Evolutionary conservation across 2,113 vertebrate species (phyloP).

Genomic region (Amblyopsis rosae): DNA sequence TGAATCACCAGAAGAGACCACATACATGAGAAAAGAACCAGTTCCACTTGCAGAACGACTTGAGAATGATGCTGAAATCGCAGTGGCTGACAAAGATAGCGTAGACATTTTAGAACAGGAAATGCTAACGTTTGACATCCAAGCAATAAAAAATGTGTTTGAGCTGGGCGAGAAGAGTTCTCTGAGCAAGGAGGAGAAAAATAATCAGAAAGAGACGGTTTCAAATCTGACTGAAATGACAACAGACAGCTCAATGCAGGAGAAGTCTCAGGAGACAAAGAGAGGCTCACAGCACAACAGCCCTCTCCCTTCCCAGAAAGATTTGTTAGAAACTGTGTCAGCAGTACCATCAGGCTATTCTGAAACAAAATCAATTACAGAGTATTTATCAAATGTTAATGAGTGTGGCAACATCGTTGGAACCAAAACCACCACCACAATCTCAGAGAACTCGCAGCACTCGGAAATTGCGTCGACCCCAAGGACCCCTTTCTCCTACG

Average conservation of each 20-base stretch:
- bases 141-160: slow-evolving; percentile 79
- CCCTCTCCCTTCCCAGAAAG: slow-evolving; percentile 56
- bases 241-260: slow-evolving; percentile 68
- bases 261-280: slow-evolving; percentile 58
- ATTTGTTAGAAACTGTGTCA: slow-evolving; percentile 48
- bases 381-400: slow-evolving; percentile 75
- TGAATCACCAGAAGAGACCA: slow-evolving; percentile 69
- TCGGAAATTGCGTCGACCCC: slow-evolving; percentile 68
- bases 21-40: slow-evolving; percentile 64
- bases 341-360: slow-evolving; percentile 61
- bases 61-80: slow-evolving; percentile 49
- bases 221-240: slow-evolving; percentile 65
- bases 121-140: slow-evolving; percentile 74
- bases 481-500: slow-evolving; percentile 82
- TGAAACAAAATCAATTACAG: slow-evolving; percentile 71
- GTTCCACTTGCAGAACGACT: slow-evolving; percentile 55
- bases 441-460: slow-evolving; percentile 69
- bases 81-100: slow-evolving; percentile 61
- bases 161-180: slow-evolving; percentile 75
- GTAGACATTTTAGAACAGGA: slow-evolving; percentile 68
- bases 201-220: slow-evolving; percentile 65
- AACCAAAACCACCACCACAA: slow-evolving; percentile 61
- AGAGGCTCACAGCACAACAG: slow-evolving; percentile 56
- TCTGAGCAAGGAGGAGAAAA: slow-evolving; percentile 65
- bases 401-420: slow-evolving; percentile 74